Conservation (phyloP, 2,797 vertebrate genomes). For the Orientallactaga sibirica region DNA sequence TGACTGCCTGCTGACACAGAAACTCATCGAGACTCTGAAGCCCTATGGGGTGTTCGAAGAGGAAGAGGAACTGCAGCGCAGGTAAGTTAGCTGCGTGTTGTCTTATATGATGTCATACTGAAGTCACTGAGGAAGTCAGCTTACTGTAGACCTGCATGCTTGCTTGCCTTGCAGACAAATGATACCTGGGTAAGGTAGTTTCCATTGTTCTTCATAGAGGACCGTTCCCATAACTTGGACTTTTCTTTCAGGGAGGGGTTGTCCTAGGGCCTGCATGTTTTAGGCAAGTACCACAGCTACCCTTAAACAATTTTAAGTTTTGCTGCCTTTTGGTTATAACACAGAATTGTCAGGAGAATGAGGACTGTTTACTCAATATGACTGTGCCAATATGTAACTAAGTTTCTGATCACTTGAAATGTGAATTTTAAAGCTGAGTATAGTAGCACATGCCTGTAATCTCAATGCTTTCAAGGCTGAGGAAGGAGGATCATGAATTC, state of each 20-base stretch:
- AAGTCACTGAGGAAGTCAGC: background rate
- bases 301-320: background rate
- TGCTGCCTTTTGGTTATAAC: slow-evolving; percentile 11
- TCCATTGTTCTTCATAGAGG: background rate
- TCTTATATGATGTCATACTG: background rate
- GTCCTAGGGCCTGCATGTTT: background rate
- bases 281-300: background rate
- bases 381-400: background rate
- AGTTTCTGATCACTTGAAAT: slow-evolving; percentile 32
- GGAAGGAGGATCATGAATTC: background rate
- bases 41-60: slow-evolving; percentile 94
- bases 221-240: background rate
- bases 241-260: background rate
- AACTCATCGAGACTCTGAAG: slow-evolving; percentile 91
- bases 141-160: background rate
- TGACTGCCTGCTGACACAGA: slow-evolving; percentile 92
- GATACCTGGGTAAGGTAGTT: background rate
- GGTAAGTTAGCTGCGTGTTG: slow-evolving; percentile 88
- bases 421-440: background rate
- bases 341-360: slow-evolving; percentile 22
- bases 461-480: background rate
- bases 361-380: background rate
- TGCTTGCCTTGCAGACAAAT: slow-evolving; percentile 33
- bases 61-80: slow-evolving; percentile 92
- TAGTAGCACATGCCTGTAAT: background rate